Evolutionary conservation across 2,888 invertebrate species (phyloP), one percentile per base, ranked within the genome.

Genomic region (Drosophila kokeensis): DNA sequence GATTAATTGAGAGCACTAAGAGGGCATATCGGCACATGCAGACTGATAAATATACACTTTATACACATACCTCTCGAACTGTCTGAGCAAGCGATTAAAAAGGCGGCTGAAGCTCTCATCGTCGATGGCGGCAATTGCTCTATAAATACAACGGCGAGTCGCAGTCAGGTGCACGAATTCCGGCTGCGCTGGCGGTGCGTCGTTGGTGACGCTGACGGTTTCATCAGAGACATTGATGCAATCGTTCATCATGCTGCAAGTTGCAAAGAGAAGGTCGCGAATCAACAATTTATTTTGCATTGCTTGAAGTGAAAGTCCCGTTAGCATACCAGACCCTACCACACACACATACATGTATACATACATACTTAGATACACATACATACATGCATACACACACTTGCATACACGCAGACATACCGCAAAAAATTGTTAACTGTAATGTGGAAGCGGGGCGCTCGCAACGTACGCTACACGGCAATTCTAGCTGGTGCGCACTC

Each of bases 61-160:
- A n/a, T 40, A 11, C 21, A 58, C 81, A 70, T 69, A 85, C 85
- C 85, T 18, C 54, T 85, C 85, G 61, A 80, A 89, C 29, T 82
- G 77, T 61, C 59, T 54, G 30, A 85, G 85, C 58, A 85, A 63
- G 18, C 71, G 80, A 38, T 73, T 73, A 70, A 85, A 73, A 18
- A 80, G 70, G 57, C 72, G 80, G 60, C 73, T 68, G 24, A 82
- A 87, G 72, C 82, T 76, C 49, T 77, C 82, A 61, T 84, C 80
- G 54, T 82, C 67, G 38, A 71, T 61, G 36, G 89, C 80, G 38
- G 89, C 89, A 58, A 85, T 89, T 52, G 75, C 80, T 73, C 82
- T 82, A 60, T 73, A 78, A 75, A 85, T 89, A 73, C 57, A 80
- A 15, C 74, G 73, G 4, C 85, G 75, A 38, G 75, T 87, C 65